Evolutionary conservation across 2,113 vertebrate genomes (phyloP), one percentile per base, ranked within the genome.

Genomic region (Aramus guarauna): DNA sequence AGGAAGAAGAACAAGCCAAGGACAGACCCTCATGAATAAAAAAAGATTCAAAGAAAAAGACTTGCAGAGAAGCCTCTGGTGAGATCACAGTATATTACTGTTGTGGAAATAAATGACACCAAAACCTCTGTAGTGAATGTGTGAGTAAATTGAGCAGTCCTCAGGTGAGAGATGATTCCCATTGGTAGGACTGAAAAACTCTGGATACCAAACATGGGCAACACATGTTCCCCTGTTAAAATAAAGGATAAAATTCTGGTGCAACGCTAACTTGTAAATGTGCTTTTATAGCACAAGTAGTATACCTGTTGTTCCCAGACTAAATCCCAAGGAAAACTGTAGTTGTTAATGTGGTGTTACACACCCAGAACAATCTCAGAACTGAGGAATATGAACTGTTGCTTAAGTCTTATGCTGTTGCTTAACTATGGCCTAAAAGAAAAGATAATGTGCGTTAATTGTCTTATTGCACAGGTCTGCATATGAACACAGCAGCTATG

Each of bases 11-110:
- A 58, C 6, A 48, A 92, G 37, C 5, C 50, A 41, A 90, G 62
- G 67, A 92, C 53, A 94, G 63, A 73, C 15, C 18, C 50, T 93
- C 41, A 83, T 74, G 85, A 89, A 91, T 67, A 84, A 82, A 73
- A 82, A 63, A 50, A 74, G 14, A 9, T n/a, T 66, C 7, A 59
- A 77, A 53, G 55, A 63, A 34, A 85, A 79, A 76, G 45, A 50
- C 14, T 85, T 78, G 16, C 17, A 55, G 63, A 63, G 37, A 92
- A 89, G 26, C 18, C 55, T 47, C 23, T 34, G 8, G 55, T 58
- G 67, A 71, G 32, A 83, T 67, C 50, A 92, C 6, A 37, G 29
- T 32, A 7, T 74, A 18, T 24, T 83, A 27, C 24, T 80, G 14
- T 37, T 76, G 26, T 59, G 14, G 67, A 80, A 92, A 80, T 50